Evolutionary conservation across 2,888 invertebrate species (phyloP).

Genomic region (Rotaria magnacalcarata): DNA sequence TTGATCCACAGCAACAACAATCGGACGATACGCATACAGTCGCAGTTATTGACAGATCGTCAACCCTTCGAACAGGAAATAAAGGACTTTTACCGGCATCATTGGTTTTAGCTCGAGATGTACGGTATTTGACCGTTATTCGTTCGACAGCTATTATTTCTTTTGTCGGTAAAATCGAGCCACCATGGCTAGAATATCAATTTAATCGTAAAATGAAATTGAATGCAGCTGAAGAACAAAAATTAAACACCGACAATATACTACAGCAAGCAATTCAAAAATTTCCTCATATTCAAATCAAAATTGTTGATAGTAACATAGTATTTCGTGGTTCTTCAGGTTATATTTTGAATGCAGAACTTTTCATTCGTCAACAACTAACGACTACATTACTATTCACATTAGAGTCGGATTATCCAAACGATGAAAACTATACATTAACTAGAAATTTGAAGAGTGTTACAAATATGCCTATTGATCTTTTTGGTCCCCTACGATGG

Average conservation of each 20-base stretch:
- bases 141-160: neutral
- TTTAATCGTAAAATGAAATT: neutral
- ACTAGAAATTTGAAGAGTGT: neutral
- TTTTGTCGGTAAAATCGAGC: neutral
- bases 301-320: neutral
- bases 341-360: slow-evolving; percentile 9
- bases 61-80: neutral
- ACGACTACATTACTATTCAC: neutral
- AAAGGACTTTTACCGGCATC: neutral
- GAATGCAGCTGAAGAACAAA: neutral
- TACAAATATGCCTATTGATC: neutral
- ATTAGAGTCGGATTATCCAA: neutral
- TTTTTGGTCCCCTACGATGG: slow-evolving; percentile 20
- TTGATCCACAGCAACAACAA: neutral
- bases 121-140: neutral
- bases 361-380: slow-evolving; percentile 14
- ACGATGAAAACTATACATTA: neutral
- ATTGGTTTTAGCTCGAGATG: slow-evolving; percentile 2
- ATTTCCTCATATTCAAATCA: neutral
- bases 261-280: neutral
- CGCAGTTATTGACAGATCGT: neutral
- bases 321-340: neutral
- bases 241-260: neutral
- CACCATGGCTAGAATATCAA: neutral
- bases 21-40: neutral